Percentiles rank a stretch among this genome's conserved stretches.
phyloP scores from a whole-genome alignment of 2,797 vertebrate species.

The Eupleurogrammus muticus region DNA sequence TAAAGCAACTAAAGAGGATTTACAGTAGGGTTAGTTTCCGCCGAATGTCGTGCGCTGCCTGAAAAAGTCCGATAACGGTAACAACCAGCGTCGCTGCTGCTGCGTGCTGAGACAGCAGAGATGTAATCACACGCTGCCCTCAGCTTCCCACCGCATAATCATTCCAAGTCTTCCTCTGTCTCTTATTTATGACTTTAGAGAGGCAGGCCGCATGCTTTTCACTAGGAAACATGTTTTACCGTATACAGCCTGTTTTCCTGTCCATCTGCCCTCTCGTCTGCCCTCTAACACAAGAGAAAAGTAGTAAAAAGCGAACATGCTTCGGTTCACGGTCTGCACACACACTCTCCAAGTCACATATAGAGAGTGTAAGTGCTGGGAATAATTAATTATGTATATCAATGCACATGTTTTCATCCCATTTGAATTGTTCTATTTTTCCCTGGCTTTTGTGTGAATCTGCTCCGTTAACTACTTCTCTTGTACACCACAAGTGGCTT shows the following conservation, averaged over 20 bases:
- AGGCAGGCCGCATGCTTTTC: conserved; percentile 50
- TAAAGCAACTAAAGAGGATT: conserved; percentile 11
- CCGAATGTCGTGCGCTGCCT: conserved; percentile 1
- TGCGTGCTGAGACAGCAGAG: conserved; percentile 42
- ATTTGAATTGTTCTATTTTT: no score
- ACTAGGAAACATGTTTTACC: conserved; percentile 50
- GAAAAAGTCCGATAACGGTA: conserved; percentile 36
- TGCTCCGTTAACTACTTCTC: no score
- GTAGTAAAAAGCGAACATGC: background rate
- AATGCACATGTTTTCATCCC: no score
- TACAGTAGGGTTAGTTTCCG: conserved; percentile 9
- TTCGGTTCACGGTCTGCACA: background rate
- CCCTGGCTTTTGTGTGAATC: no score
- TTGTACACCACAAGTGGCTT: no score
- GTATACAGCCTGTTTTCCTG: background rate
- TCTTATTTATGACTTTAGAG: conserved; percentile 49
- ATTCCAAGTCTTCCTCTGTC: conserved; percentile 49
- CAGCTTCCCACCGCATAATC: conserved; percentile 60
- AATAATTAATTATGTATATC: no score
- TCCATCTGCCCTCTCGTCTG: conserved; percentile 12
- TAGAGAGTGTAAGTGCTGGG: background rate
- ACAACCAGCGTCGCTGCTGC: conserved; percentile 9
- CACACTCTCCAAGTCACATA: background rate
- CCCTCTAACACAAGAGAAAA: background rate
- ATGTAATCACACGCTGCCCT: conserved; percentile 46